Evolutionary conservation across 2,888 invertebrate species (phyloP).

Genomic region (Standfussiana lucernea): DNA sequence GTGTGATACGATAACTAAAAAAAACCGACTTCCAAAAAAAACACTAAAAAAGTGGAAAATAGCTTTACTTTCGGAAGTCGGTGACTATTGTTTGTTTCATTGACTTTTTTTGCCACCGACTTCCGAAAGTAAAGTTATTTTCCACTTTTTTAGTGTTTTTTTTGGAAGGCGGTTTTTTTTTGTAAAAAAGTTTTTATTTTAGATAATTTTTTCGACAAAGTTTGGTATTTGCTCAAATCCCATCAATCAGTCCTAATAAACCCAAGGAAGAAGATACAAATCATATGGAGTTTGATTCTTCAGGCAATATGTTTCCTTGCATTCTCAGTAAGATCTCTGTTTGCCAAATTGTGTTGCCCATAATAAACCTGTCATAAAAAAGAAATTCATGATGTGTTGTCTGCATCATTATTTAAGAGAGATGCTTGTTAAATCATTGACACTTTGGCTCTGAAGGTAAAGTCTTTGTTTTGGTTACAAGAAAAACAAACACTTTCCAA

Average conservation of each 20-base stretch:
- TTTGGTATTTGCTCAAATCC: background rate
- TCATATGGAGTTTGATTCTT: background rate
- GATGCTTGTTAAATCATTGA: conserved; percentile 1
- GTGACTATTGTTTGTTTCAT: too few relatives aligned
- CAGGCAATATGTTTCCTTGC: background rate
- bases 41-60: too few relatives aligned
- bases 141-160: too few relatives aligned
- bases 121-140: too few relatives aligned
- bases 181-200: too few relatives aligned
- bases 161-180: too few relatives aligned
- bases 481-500: conserved; percentile 8
- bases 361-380: background rate
- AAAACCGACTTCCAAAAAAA: too few relatives aligned
- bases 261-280: background rate
- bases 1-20: too few relatives aligned
- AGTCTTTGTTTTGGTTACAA: background rate
- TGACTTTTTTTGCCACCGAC: too few relatives aligned
- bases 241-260: background rate
- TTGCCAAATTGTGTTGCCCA: background rate
- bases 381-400: background rate
- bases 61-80: too few relatives aligned
- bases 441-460: conserved; percentile 6
- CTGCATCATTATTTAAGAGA: background rate
- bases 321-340: background rate
- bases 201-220: conserved; percentile 9